Conservation (phyloP, 2,113 vertebrate genomes). For the Malurus elegans region DNA sequence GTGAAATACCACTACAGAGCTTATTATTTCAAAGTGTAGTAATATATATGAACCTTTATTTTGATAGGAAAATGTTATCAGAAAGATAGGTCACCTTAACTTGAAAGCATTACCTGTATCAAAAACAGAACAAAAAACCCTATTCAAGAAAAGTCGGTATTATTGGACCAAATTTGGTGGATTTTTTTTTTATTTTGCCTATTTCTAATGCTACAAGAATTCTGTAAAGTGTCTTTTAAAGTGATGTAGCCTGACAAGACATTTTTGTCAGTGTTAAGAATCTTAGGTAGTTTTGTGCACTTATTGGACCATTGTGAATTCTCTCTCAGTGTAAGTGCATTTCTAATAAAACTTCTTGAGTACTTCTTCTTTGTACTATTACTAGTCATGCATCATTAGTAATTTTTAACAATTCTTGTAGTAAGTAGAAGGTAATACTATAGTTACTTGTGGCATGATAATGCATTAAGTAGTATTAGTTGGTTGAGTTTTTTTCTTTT, state of each 20-base stretch:
- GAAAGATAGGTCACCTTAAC: constrained; percentile 69
- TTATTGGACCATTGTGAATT: constrained; percentile 93
- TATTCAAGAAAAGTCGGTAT: constrained; percentile 68
- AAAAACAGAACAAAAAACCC: constrained; percentile 59
- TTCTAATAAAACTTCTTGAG: constrained; percentile 86
- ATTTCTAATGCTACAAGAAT: constrained; percentile 85
- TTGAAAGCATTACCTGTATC: constrained; percentile 74
- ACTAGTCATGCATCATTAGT: constrained; percentile 88
- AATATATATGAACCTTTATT: constrained; percentile 75
- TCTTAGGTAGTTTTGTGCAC: constrained; percentile 88
- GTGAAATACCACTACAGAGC: constrained; percentile 69
- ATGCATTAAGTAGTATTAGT: constrained; percentile 93
- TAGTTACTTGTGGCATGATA: constrained; percentile 97
- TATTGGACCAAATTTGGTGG: constrained; percentile 81
- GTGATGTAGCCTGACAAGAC: constrained; percentile 85
- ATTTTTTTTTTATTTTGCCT: constrained; percentile 78
- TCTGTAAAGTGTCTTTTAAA: constrained; percentile 82
- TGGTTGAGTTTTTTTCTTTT: constrained; percentile 71
- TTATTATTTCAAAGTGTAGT: constrained; percentile 72
- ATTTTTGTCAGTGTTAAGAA: constrained; percentile 88
- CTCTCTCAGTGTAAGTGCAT: constrained; percentile 94
- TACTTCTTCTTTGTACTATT: constrained; percentile 90
- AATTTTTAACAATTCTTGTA: constrained; percentile 89
- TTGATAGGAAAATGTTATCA: constrained; percentile 70
- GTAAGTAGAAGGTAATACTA: constrained; percentile 89